phyloP scores from a whole-genome alignment of 2,888 invertebrate genomes.

The Caenorhabditis sulstoni region DNA sequence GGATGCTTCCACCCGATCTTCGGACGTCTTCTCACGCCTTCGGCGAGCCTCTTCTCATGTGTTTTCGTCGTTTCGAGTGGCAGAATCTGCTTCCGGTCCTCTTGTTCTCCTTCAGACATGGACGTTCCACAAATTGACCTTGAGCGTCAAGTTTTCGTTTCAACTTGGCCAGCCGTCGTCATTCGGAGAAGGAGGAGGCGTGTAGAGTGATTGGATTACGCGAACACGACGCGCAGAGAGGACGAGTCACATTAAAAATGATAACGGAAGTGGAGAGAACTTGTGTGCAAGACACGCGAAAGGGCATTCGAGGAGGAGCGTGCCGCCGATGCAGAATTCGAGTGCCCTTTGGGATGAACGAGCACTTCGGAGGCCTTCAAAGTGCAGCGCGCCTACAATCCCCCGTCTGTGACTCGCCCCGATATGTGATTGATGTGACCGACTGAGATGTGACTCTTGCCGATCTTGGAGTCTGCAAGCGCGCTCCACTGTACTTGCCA shows the following conservation, averaged over 20 bases:
- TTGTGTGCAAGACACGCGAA: conserved; percentile 23
- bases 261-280: conserved; percentile 29
- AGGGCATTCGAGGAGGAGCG: conserved; percentile 21
- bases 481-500: background rate
- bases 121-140: conserved; percentile 51
- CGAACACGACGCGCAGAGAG: conserved; percentile 27
- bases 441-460: too few relatives aligned
- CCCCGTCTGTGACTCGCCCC: too few relatives aligned
- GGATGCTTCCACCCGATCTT: conserved; percentile 2
- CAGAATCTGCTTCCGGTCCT: conserved; percentile 32
- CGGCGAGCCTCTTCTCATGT: conserved; percentile 8
- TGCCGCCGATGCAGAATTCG: background rate
- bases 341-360: background rate
- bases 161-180: conserved; percentile 29
- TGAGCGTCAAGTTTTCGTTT: conserved; percentile 44
- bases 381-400: too few relatives aligned
- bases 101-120: conserved; percentile 13
- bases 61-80: conserved; percentile 46
- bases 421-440: too few relatives aligned
- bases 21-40: conserved; percentile 1
- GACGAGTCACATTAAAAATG: conserved; percentile 42
- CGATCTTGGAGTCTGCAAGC: too few relatives aligned
- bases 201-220: conserved; percentile 39
- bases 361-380: too few relatives aligned
- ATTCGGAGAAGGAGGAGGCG: too few relatives aligned